Evolutionary conservation across 2,113 vertebrate genomes (phyloP).

Genomic region (Xiphorhynchus elegans): DNA sequence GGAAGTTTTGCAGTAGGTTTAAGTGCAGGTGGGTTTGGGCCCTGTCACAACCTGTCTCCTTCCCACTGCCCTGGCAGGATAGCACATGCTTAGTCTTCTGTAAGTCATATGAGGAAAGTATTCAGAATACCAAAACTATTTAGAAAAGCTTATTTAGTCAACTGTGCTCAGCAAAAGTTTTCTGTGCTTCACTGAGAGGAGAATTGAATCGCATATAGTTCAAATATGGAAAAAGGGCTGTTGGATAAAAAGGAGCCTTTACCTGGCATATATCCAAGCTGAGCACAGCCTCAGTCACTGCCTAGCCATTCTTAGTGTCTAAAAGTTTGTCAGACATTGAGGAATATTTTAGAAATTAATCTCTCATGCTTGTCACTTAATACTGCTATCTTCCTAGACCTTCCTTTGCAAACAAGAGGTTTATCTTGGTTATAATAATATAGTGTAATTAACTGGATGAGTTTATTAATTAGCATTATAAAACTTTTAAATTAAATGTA

Average conservation of each 20-base stretch:
- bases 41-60: not conserved
- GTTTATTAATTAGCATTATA: slow-evolving; percentile 40
- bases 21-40: not conserved
- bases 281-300: not conserved
- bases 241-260: not conserved
- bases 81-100: not conserved
- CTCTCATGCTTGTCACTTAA: slow-evolving; percentile 23
- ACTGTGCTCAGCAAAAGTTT: not conserved
- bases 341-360: slow-evolving; percentile 24
- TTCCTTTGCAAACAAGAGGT: slow-evolving; percentile 45
- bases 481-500: slow-evolving; percentile 26
- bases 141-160: not conserved
- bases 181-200: not conserved
- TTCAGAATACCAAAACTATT: not conserved
- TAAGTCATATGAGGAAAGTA: not conserved
- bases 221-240: not conserved
- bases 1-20: not conserved
- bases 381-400: slow-evolving; percentile 9
- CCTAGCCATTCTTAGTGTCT: not conserved
- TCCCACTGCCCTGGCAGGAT: not conserved
- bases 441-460: slow-evolving; percentile 38
- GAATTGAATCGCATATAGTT: not conserved
- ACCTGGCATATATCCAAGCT: not conserved
- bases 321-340: slow-evolving; percentile 8
- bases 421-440: slow-evolving; percentile 2